These are phyloP conservation scores for Zelleria hepariella DNA, from an alignment of 2,888 invertebrate genomes.

Conservation along the genomic window DNA sequence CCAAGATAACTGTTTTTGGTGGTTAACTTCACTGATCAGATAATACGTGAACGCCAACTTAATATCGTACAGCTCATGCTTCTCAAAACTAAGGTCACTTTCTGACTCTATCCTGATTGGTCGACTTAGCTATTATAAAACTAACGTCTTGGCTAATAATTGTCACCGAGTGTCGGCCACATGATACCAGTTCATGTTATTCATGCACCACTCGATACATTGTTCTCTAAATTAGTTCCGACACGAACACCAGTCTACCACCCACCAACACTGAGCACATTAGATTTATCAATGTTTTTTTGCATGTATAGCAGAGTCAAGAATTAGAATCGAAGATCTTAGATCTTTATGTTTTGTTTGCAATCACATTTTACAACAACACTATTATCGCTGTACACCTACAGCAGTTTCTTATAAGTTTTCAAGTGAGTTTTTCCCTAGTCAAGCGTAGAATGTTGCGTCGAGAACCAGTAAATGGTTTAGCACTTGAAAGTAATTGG, in stretches of 20 bases:
- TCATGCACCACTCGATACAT: neutral
- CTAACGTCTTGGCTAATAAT: neutral
- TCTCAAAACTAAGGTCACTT: no score
- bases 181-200: neutral
- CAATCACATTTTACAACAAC: conserved; percentile 3
- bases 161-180: neutral
- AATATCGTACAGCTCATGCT: no score
- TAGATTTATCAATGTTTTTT: conserved; percentile 18
- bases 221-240: neutral
- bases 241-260: conserved; percentile 18
- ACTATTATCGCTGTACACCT: neutral
- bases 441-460: neutral
- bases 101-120: no score
- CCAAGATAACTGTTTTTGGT: no score
- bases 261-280: conserved; percentile 15
- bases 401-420: neutral
- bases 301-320: conserved; percentile 24
- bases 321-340: neutral
- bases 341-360: neutral
- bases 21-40: no score
- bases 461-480: no score
- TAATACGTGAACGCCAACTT: no score
- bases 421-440: neutral
- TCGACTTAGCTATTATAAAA: neutral
- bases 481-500: no score